Conservation (phyloP, 2,888 invertebrate genomes). For the Cyclophora albipunctata region DNA sequence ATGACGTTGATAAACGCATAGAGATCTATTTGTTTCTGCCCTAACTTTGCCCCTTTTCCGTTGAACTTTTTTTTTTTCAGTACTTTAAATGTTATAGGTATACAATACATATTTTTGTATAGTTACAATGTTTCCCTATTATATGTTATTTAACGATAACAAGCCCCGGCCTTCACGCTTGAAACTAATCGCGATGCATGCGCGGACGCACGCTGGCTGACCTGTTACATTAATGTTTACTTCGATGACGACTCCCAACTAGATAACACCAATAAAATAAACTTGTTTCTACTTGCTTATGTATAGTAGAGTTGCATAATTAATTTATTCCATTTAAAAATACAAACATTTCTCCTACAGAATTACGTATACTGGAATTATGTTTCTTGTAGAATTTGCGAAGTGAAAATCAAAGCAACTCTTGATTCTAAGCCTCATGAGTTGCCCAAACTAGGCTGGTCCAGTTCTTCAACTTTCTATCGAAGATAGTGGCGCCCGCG, state of each 20-base stretch:
- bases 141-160: no score
- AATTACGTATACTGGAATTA: not conserved
- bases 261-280: not conserved
- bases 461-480: slow-evolving; percentile 73
- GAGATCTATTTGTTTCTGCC: no score
- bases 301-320: no score
- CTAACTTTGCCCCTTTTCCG: no score
- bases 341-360: no score
- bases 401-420: slow-evolving; percentile 49
- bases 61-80: no score
- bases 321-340: no score
- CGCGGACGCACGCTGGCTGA: slow-evolving; percentile 31
- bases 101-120: no score
- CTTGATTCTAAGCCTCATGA: slow-evolving; percentile 39
- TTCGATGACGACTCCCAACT: slow-evolving; percentile 23
- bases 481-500: slow-evolving; percentile 48
- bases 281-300: no score
- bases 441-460: slow-evolving; percentile 51
- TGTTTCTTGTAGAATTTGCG: slow-evolving; percentile 6
- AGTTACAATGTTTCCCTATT: slow-evolving; percentile 27
- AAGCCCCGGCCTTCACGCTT: slow-evolving; percentile 50
- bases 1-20: no score
- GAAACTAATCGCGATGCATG: slow-evolving; percentile 46
- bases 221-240: slow-evolving; percentile 38
- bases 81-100: no score